These are phyloP conservation scores for Syrrhaptes paradoxus DNA, from an alignment of 2,113 vertebrate species.

Conservation along the genomic window DNA sequence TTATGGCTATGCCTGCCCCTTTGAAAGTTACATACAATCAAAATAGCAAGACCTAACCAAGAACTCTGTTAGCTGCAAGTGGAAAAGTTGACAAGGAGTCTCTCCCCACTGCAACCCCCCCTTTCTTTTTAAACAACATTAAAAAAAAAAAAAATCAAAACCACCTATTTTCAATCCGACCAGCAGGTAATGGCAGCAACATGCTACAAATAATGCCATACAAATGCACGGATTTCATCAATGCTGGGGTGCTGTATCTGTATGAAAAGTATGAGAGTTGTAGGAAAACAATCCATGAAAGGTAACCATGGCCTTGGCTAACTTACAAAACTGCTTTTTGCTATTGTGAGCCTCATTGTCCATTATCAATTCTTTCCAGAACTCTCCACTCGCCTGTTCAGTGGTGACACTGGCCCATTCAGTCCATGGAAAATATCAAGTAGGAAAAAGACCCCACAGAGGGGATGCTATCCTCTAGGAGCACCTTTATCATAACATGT, in stretches of 20 bases:
- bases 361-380: neutral
- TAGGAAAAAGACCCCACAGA: neutral
- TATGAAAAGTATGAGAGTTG: neutral
- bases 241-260: neutral
- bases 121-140: neutral
- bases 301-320: neutral
- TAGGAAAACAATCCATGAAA: neutral
- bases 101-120: too few species aligned
- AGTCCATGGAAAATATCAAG: neutral
- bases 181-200: neutral
- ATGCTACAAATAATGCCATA: neutral
- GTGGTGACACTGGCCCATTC: neutral
- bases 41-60: neutral
- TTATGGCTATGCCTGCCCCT: neutral
- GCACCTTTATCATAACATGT: neutral
- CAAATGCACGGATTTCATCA: neutral
- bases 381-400: neutral
- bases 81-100: neutral
- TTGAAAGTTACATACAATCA: neutral
- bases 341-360: neutral
- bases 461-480: neutral
- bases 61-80: neutral
- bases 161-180: neutral
- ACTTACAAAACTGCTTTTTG: neutral
- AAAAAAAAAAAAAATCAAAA: neutral